These are phyloP conservation scores for Pseudopleuronectes americanus DNA, from an alignment of 2,797 vertebrate genomes.

Conservation along the genomic window DNA sequence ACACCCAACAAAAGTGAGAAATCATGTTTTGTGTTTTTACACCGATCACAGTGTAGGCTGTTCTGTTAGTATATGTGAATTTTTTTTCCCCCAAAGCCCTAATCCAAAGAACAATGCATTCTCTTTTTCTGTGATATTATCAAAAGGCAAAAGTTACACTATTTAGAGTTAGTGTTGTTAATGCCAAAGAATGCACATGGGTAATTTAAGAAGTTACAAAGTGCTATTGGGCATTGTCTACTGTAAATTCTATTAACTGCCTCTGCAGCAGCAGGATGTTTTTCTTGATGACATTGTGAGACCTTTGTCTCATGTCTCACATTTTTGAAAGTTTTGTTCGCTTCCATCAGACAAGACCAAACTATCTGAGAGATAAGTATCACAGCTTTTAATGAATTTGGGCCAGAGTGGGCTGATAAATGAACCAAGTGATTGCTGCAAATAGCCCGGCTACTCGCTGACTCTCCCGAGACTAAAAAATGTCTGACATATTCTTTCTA, in stretches of 20 bases:
- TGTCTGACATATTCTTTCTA: constrained; percentile 17
- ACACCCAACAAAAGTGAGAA: too few relatives aligned
- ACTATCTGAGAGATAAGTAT: constrained; percentile 21
- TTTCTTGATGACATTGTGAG: constrained; percentile 43
- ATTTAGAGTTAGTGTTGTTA: constrained; percentile 2
- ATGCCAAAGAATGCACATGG: background rate
- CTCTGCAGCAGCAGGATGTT: constrained; percentile 17
- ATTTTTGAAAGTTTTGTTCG: constrained; percentile 40
- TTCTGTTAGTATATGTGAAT: constrained; percentile 8
- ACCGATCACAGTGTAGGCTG: background rate
- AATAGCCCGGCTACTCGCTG: background rate
- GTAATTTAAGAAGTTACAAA: constrained; percentile 21
- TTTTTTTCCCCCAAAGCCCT: constrained; percentile 1
- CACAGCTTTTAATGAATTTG: constrained; percentile 37
- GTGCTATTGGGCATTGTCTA: constrained; percentile 14
- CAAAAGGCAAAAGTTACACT: constrained; percentile 4
- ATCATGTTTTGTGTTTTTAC: background rate
- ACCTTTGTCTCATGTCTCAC: constrained; percentile 12
- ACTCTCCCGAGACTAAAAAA: constrained; percentile 27
- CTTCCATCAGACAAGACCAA: constrained; percentile 31
- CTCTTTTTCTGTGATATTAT: constrained; percentile 17
- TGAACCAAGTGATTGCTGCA: constrained; percentile 38
- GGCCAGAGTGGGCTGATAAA: constrained; percentile 47
- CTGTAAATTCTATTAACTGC: constrained; percentile 14
- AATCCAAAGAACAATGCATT: constrained; percentile 19